These are phyloP conservation scores for Tenthredo notha DNA, from an alignment of 2,888 invertebrate genomes.

Conservation along the genomic window DNA sequence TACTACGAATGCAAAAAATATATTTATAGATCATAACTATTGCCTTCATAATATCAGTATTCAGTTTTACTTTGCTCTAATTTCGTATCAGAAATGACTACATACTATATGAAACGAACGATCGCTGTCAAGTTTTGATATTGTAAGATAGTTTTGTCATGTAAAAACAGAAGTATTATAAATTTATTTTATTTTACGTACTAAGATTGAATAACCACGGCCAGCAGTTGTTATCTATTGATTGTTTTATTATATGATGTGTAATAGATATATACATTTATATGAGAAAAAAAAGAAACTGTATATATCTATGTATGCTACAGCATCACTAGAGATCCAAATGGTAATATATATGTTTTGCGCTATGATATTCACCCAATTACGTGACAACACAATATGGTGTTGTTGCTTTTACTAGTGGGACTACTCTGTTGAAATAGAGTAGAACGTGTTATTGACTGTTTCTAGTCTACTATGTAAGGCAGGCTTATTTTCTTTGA, in stretches of 20 bases:
- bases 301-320: neutral
- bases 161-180: neutral
- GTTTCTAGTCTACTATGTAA: neutral
- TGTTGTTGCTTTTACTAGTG: constrained; percentile 15
- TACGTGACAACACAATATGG: neutral
- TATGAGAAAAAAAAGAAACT: neutral
- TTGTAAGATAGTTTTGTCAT: constrained; percentile 6
- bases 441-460: constrained; percentile 4
- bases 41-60: neutral
- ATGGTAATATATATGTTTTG: neutral
- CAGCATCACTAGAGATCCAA: neutral
- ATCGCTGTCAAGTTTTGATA: constrained; percentile 9
- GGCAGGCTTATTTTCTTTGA: neutral
- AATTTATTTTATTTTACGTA: neutral
- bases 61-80: neutral
- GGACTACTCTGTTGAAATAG: constrained; percentile 12
- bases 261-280: neutral
- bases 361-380: neutral
- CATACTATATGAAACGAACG: neutral
- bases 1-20: neutral
- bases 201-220: neutral
- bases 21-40: neutral
- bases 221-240: neutral
- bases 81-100: neutral
- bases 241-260: constrained; percentile 7